Base-by-base conservation (phyloP, 2,888 invertebrate genomes). In the Boloria selene region DNA sequence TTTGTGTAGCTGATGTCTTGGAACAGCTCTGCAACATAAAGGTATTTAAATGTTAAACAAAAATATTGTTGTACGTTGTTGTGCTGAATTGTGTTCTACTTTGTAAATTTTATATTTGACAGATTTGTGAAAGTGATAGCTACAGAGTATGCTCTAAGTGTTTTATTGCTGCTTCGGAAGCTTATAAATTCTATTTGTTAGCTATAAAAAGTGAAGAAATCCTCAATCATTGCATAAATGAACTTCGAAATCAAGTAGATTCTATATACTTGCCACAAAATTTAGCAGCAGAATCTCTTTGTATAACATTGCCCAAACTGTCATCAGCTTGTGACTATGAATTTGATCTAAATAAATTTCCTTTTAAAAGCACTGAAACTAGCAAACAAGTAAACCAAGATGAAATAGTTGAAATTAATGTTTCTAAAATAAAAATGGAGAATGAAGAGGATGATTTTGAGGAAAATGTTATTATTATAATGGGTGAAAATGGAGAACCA, bases 1-100 rank as follows among this genome's bases (percentile, higher is more conserved):
- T 82, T 75, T 86, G 87, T 69, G 78, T 89, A 61, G 89, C 89
- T 22, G 85, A 89, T 74, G 78, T 87, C 10, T 70, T 90, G 0
- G 72, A 79, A 64, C 75, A 79, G 53, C 64, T 91, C 52, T 74
- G 70, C 60, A 55, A 58, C 49, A 56, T 68, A 52, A 60, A 68
- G 65, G 71, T 73, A 54, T 54, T 14, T 2, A 50, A 14, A 14
- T 2, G 14, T 51, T 13, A 22, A 13, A 42, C 17, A 17, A 47
- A 16, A 7, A 54, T 10, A 17, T 38, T 44, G 14, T 18, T 38
- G 17, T 55, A 38, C 10, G 7, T 38, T 47, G 14, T 7, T 47
- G 26, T 14, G 54, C 13, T 44, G 49, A 56, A 6, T 26, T 14
- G 16, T 31, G 4, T 1, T 31, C 7, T 38, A 38, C 1, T 38